Evolutionary conservation across 1,140 invertebrate species (phyloP).

Genomic region (Tachypleus tridentatus): DNA sequence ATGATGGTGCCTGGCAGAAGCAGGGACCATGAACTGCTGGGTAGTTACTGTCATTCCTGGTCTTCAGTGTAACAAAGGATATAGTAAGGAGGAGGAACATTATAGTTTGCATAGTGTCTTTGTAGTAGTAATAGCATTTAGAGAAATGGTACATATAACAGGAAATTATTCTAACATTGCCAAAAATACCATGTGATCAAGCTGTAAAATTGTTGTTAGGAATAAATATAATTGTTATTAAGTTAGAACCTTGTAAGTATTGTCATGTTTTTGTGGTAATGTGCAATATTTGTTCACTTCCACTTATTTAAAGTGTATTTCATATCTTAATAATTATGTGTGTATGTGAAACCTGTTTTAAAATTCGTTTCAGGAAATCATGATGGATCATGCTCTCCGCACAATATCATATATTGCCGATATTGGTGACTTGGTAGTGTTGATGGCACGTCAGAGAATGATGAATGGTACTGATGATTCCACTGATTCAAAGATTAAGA

Average conservation of each 20-base stretch:
- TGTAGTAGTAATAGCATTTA: too few species aligned
- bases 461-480: conserved; percentile 23
- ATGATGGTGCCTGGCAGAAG: too few species aligned
- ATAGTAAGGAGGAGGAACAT: too few species aligned
- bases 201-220: too few species aligned
- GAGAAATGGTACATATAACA: too few species aligned
- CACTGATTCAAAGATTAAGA: conserved; percentile 56
- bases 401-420: conserved; percentile 99
- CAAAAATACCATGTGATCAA: too few species aligned
- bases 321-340: neutral
- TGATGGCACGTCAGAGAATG: conserved; percentile 81
- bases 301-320: neutral
- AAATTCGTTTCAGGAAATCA: conserved; percentile 63
- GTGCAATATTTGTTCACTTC: neutral
- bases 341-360: neutral
- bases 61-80: too few species aligned
- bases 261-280: neutral
- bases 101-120: too few species aligned
- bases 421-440: conserved; percentile 94
- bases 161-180: too few species aligned
- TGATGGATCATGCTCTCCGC: conserved; percentile 98
- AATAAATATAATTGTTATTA: too few species aligned
- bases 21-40: too few species aligned
- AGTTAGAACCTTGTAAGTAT: neutral
- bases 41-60: too few species aligned